phyloP scores from a whole-genome alignment of 2,888 invertebrate genomes.

The Amphipyra berbera region DNA sequence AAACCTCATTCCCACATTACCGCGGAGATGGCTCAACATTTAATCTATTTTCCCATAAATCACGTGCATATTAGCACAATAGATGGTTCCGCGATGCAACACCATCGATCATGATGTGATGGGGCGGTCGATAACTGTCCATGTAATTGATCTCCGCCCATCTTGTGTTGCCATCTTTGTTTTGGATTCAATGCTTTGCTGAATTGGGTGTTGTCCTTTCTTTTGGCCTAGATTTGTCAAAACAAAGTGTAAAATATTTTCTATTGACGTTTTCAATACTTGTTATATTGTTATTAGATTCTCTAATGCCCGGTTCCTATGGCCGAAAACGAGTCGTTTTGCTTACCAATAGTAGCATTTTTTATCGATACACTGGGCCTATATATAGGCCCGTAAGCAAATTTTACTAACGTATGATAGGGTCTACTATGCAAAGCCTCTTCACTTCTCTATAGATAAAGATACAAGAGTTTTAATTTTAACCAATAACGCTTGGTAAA shows the following conservation, averaged over 20 bases:
- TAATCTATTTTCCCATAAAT: slow-evolving; percentile 60
- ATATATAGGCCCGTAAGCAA: too few relatives aligned
- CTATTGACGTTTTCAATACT: neutral
- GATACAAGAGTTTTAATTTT: too few relatives aligned
- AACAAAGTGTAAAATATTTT: neutral
- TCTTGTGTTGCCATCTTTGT: slow-evolving; percentile 10
- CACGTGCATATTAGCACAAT: slow-evolving; percentile 52
- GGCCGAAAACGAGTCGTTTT: too few relatives aligned
- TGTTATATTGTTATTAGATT: neutral
- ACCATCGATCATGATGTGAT: slow-evolving; percentile 43
- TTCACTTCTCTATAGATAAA: too few relatives aligned
- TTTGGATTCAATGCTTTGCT: neutral
- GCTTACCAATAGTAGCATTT: too few relatives aligned
- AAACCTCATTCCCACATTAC: slow-evolving; percentile 41
- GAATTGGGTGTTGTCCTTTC: slow-evolving; percentile 1
- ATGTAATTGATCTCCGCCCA: slow-evolving; percentile 43
- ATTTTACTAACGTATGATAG: too few relatives aligned
- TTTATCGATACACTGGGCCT: too few relatives aligned
- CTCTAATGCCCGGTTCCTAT: too few relatives aligned
- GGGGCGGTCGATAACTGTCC: slow-evolving; percentile 25
- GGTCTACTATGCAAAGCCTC: too few relatives aligned
- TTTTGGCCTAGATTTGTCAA: slow-evolving; percentile 7
- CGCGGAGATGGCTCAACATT: slow-evolving; percentile 30
- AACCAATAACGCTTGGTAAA: too few relatives aligned
- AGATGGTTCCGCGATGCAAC: slow-evolving; percentile 47